These are phyloP conservation scores for Protomyctophum bolini DNA, from an alignment of 2,113 vertebrate species.

Conservation along the genomic window DNA sequence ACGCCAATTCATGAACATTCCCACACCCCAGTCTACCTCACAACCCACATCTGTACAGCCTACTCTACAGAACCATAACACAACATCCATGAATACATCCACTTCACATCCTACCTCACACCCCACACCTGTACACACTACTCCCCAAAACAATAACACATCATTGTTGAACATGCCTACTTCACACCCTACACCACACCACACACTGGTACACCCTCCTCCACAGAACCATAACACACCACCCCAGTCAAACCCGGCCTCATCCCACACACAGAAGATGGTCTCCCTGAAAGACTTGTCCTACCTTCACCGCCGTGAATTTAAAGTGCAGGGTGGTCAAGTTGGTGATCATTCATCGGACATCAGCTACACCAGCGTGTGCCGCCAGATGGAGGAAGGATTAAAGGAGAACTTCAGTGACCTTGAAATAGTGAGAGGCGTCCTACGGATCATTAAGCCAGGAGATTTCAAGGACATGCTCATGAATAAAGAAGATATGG, in stretches of 20 bases:
- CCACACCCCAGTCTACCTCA: not conserved
- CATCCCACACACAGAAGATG: not conserved
- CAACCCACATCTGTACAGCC: not conserved
- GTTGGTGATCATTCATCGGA: constrained; percentile 9
- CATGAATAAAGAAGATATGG: constrained; percentile 21
- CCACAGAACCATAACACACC: not conserved
- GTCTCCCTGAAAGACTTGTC: constrained; percentile 4
- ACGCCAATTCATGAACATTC: not conserved
- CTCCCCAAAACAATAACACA: too few species aligned
- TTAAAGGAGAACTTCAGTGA: not conserved
- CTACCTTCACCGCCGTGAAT: constrained; percentile 15
- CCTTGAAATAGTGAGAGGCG: not conserved
- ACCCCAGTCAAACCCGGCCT: not conserved
- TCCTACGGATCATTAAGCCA: constrained; percentile 10
- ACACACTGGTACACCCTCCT: too few species aligned
- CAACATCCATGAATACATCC: too few species aligned
- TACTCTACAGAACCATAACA: too few species aligned
- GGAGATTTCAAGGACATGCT: constrained; percentile 31
- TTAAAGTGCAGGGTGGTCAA: constrained; percentile 28
- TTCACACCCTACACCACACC: too few species aligned
- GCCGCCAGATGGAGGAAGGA: constrained; percentile 27
- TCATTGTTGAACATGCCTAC: too few species aligned
- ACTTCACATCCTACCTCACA: too few species aligned
- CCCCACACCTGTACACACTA: too few species aligned
- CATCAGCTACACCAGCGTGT: constrained; percentile 8